These are phyloP conservation scores for Papilio demoleus DNA, from an alignment of 2,888 invertebrate genomes.

Conservation along the genomic window DNA sequence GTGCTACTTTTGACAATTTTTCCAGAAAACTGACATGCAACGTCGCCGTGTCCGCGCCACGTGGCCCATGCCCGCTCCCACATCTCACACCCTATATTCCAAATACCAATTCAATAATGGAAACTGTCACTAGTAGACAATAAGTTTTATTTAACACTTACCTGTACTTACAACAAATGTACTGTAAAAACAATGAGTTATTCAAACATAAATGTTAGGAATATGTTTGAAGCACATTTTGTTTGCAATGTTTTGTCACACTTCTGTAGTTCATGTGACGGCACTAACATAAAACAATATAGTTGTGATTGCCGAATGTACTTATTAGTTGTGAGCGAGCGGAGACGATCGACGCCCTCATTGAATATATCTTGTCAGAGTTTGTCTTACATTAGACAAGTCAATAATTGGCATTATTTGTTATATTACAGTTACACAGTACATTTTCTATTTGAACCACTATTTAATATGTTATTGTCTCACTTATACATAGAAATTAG, in stretches of 20 bases:
- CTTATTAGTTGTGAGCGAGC: conserved; percentile 1
- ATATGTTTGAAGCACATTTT: background rate
- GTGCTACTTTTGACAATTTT: conserved; percentile 82
- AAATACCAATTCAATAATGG: background rate
- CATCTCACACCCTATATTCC: background rate
- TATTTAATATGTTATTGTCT: background rate
- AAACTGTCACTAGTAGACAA: background rate
- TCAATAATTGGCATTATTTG: background rate
- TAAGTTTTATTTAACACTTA: background rate
- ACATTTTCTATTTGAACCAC: background rate
- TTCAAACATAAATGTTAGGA: background rate
- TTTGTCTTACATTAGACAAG: background rate
- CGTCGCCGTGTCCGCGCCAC: conserved; percentile 68
- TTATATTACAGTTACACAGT: background rate
- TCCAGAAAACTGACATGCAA: conserved; percentile 81
- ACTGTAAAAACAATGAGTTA: background rate
- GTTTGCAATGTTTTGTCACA: background rate
- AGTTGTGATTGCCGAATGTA: conserved; percentile 8
- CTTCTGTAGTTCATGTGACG: background rate
- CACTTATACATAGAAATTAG: no score
- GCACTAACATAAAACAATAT: background rate
- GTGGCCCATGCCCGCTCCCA: conserved; percentile 47
- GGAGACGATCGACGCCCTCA: background rate
- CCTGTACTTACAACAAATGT: background rate
- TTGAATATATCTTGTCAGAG: conserved; percentile 1